Percentiles rank a stretch among this genome's conserved stretches.
Evolutionary conservation across 2,888 invertebrate species (phyloP).

Genomic region (Agriopis marginaria): DNA sequence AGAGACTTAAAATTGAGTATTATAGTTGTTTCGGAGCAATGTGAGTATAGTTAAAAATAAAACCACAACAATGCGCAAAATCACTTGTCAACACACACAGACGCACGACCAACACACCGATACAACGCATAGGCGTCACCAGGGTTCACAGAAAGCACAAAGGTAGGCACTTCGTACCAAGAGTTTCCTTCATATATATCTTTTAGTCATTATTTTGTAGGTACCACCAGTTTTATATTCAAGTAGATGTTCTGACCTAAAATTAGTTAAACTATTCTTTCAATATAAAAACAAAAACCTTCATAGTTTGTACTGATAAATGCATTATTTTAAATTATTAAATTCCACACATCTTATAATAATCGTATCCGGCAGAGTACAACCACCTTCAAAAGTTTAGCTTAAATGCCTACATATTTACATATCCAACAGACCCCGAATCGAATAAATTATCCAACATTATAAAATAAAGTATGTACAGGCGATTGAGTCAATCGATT

Average conservation of each 20-base stretch:
- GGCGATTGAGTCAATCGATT: neutral
- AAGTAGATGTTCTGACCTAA: neutral
- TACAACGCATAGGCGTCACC: conserved; percentile 37
- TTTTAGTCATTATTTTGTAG: neutral
- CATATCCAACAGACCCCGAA: conserved; percentile 4
- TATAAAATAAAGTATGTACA: neutral
- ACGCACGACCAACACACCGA: conserved; percentile 21
- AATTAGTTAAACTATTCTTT: neutral
- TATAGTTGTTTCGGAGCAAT: conserved; percentile 2
- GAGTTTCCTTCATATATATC: neutral
- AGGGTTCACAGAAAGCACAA: conserved; percentile 24
- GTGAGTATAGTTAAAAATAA: conserved; percentile 11
- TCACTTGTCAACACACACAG: conserved; percentile 14
- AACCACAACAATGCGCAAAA: conserved; percentile 16
- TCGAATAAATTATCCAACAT: neutral
- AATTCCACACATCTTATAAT: neutral
- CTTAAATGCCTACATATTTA: conserved; percentile 12
- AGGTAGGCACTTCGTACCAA: conserved; percentile 11
- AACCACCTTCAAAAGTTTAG: neutral
- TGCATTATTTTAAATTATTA: conserved; percentile 1
- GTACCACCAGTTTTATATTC: neutral
- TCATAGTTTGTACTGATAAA: conserved; percentile 6
- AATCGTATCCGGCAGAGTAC: neutral
- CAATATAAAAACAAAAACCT: neutral
- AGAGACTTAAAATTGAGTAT: neutral